phyloP scores from a whole-genome alignment of 2,888 invertebrate species.

The Oscheius onirici region DNA sequence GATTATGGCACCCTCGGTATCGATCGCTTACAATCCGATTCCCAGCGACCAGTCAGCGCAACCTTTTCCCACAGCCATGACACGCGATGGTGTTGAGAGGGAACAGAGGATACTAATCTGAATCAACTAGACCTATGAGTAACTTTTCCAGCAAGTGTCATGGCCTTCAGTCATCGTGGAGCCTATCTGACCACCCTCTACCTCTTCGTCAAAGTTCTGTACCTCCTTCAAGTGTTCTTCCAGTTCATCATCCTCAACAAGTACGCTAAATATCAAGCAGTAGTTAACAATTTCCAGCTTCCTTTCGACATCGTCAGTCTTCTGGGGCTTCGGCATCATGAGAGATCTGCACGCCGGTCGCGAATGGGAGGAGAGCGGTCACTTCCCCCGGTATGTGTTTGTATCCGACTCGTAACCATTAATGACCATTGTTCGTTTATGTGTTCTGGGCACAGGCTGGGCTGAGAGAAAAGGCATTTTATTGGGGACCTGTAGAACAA shows the following conservation, averaged over 20 bases:
- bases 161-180: conserved; percentile 64
- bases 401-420: neutral
- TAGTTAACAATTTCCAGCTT: conserved; percentile 67
- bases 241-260: conserved; percentile 72
- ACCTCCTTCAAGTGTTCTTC: conserved; percentile 67
- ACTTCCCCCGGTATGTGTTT: conserved; percentile 67
- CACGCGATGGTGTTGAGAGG: neutral
- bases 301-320: conserved; percentile 70
- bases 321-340: conserved; percentile 72
- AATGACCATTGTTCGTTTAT: conserved; percentile 9
- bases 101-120: neutral
- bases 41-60: neutral
- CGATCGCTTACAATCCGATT: neutral
- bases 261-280: no score
- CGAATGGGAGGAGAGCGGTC: conserved; percentile 71
- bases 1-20: conserved; percentile 6
- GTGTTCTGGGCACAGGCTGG: neutral
- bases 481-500: neutral
- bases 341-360: conserved; percentile 66
- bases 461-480: neutral
- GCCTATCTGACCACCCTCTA: conserved; percentile 70
- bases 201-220: conserved; percentile 68
- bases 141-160: conserved; percentile 40
- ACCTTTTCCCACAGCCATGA: neutral
- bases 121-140: neutral